Base-by-base conservation (phyloP, 1,140 invertebrate species). In the Drosophila pectinifera region DNA sequence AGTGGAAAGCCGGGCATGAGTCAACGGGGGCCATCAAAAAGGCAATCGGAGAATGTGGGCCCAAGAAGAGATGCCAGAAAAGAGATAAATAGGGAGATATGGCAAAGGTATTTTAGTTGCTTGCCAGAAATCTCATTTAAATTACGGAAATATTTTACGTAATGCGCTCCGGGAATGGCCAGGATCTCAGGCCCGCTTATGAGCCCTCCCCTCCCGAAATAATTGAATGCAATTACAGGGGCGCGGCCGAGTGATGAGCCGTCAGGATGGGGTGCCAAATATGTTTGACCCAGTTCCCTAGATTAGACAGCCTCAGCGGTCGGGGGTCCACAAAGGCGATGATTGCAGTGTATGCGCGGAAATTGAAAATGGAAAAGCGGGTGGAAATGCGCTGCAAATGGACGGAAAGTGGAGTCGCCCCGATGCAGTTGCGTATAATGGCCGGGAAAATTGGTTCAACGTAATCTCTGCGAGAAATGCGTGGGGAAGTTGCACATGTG, bases 291-390 rank as follows among this genome's bases (percentile, higher is more conserved):
- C 75, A 88, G 55, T 83, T 86, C 63, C 69, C 46, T 55, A 38
- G 65, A 59, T 63, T 63, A 62, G 64, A 70, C 57, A 67, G 62
- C 62, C 34, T 57, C 34, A 57, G 65, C 69, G 63, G 62, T 34
- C 39, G 61, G 13, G 36, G n/a, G 18, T 31, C 26, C 39, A 53
- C 65, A 67, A 78, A 74, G 48, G 41, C 62, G 48, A 75, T 85
- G 88, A 85, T 88, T 82, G 74, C 85, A 88, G 82, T 82, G 62
- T 67, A 85, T 56, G 48, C 78, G 74, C 64, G 78, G 79, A 86
- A 88, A 86, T 85, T 80, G 82, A 76, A 80, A 72, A 81, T 34
- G 46, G 24, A 42, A 18, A 61, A 39, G 54, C 4, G n/a, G 76
- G 53, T 62, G 67, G 41, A 58, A 42, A 42, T 22, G 26, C 38